Evolutionary conservation across 2,113 vertebrate genomes (phyloP), one percentile per base, ranked within the genome.

Genomic region (Ardeotis arabs): DNA sequence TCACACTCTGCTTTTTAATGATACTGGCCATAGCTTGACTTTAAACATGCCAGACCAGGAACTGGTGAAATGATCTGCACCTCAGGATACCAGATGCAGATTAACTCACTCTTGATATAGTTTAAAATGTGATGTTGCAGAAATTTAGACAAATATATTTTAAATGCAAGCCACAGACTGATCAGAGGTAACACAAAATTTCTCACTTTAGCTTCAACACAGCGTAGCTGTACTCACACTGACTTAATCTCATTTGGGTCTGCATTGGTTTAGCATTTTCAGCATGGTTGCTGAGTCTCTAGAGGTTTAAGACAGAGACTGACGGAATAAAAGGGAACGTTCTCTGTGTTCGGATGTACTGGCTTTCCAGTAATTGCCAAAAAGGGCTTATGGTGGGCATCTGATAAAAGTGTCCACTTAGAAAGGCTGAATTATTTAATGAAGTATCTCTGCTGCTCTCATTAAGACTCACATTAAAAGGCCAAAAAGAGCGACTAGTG

Each of bases 361-460:
- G 20, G 21, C 76, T 84, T 79, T 70, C 79, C n/a, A 84, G 56
- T 74, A 90, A 64, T 75, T 87, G 89, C 84, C 37, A 55, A 69
- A 50, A 83, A 93, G 41, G 39, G 37, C 50, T 87, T 56, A 64
- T 24, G 58, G 56, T 92, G 37, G 86, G 83, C 62, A 62, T 33
- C 37, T 70, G 70, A 88, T 77, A 62, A 28, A 95, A 82, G 47
- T 56, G 33, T 47, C 45, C 85, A 25, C 69, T 91, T 70, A 87
- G 53, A 80, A 84, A 73, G 41, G 20, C 9, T 63, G 49, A 80
- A 90, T 96, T 93, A 85, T 78, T 79, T 93, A 41, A 95, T 79
- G 58, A 39, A 78, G 21, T 13, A 63, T 15, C 35, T 73, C 37
- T 79, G 62, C 21, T 35, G 35, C 66, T 78, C 14, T 89, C 53